A percentile compares a stretch with the other conserved stretches of the same genome.
Conservation (phyloP, 2,797 vertebrate genomes). For the Diglossa cyanea region DNA sequence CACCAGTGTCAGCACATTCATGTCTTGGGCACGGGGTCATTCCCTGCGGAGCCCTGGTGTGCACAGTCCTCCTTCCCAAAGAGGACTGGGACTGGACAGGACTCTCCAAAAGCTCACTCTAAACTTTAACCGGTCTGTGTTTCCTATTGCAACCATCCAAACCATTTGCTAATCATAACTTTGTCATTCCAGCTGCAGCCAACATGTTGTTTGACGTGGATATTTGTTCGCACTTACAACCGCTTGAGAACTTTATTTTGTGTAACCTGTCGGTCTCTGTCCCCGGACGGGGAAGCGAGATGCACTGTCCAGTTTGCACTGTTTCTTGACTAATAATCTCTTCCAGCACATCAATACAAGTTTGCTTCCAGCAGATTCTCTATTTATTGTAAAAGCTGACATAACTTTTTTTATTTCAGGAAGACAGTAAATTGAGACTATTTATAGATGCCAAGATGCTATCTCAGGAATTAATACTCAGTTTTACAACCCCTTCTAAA, state of each 20-base stretch:
- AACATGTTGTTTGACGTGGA: slow-evolving; percentile 69
- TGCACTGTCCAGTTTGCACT: slow-evolving; percentile 59
- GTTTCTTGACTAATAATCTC: slow-evolving; percentile 47
- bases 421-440: slow-evolving; percentile 62
- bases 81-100: not conserved
- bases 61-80: not conserved
- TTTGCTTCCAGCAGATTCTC: slow-evolving; percentile 42
- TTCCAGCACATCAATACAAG: slow-evolving; percentile 47
- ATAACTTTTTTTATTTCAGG: slow-evolving; percentile 35
- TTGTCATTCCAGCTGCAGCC: slow-evolving; percentile 69
- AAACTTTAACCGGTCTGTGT: slow-evolving; percentile 43
- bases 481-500: not conserved
- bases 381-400: slow-evolving; percentile 37
- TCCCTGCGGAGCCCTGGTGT: not conserved
- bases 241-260: slow-evolving; percentile 64
- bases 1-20: rapidly evolving
- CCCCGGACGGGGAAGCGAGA: slow-evolving; percentile 66
- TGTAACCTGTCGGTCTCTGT: slow-evolving; percentile 70
- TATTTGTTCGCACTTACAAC: slow-evolving; percentile 71
- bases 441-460: slow-evolving; percentile 15
- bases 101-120: not conserved
- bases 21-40: not conserved
- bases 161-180: slow-evolving; percentile 65
- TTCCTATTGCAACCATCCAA: slow-evolving; percentile 35
- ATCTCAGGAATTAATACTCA: slow-evolving; percentile 24